phyloP scores from a whole-genome alignment of 2,113 vertebrate genomes.

The Pimephales promelas region DNA sequence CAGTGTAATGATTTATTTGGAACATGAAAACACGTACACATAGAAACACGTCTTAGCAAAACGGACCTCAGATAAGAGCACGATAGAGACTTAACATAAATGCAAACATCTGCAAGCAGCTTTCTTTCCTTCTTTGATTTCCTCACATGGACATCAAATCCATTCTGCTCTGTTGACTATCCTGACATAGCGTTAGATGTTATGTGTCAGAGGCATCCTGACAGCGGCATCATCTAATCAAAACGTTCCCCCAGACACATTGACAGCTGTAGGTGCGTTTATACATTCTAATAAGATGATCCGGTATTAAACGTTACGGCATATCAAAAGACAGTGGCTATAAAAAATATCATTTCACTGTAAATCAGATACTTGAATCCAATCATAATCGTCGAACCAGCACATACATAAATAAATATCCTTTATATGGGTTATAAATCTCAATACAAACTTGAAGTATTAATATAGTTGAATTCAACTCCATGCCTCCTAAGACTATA shows the following conservation, averaged over 20 bases:
- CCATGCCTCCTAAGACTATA: slow-evolving; percentile 44
- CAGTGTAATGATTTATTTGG: slow-evolving; percentile 71
- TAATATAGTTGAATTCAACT: slow-evolving; percentile 57
- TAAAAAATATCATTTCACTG: slow-evolving; percentile 77
- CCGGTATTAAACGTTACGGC: slow-evolving; percentile 63
- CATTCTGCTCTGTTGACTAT: slow-evolving; percentile 50
- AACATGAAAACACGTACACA: slow-evolving; percentile 71
- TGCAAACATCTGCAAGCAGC: slow-evolving; percentile 66
- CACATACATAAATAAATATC: slow-evolving; percentile 83
- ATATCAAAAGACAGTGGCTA: slow-evolving; percentile 79
- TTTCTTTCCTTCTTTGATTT: slow-evolving; percentile 54
- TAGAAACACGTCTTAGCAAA: slow-evolving; percentile 66
- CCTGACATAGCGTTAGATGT: slow-evolving; percentile 45
- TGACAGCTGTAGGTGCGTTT: slow-evolving; percentile 53
- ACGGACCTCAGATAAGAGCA: slow-evolving; percentile 70
- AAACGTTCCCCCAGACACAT: slow-evolving; percentile 28
- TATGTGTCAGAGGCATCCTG: slow-evolving; percentile 40
- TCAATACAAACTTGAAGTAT: slow-evolving; percentile 72
- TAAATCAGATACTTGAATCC: slow-evolving; percentile 63
- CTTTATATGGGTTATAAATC: slow-evolving; percentile 77
- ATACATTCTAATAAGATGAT: slow-evolving; percentile 73
- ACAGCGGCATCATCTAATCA: slow-evolving; percentile 43
- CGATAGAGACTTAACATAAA: slow-evolving; percentile 60
- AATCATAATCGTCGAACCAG: slow-evolving; percentile 70
- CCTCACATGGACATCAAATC: slow-evolving; percentile 36